Percentiles rank a stretch among this genome's conserved stretches.
Evolutionary conservation across 2,113 vertebrate species (phyloP).

Genomic region (Lampris incognitus): DNA sequence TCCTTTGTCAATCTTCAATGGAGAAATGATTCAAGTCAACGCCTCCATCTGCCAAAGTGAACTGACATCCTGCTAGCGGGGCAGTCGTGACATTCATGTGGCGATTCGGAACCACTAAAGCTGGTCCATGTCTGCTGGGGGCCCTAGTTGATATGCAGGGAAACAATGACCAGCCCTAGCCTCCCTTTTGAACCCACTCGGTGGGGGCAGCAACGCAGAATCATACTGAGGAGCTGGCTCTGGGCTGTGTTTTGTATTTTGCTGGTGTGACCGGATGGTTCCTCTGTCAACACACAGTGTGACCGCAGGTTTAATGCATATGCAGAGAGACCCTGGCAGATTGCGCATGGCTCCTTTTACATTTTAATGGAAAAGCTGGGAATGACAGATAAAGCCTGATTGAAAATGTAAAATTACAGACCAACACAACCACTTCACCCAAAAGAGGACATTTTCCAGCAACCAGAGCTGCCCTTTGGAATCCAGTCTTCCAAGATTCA

Average conservation of each 20-base stretch:
- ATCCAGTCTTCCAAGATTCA: constrained; percentile 41
- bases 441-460: constrained; percentile 39
- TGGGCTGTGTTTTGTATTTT: not conserved
- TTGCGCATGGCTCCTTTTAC: constrained; percentile 49
- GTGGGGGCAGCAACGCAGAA: constrained; percentile 50
- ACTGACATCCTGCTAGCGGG: constrained; percentile 41
- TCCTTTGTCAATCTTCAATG: constrained; percentile 43
- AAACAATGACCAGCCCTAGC: constrained; percentile 49
- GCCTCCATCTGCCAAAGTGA: constrained; percentile 50
- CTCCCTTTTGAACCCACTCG: constrained; percentile 62
- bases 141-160: constrained; percentile 54
- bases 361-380: constrained; percentile 65
- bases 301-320: constrained; percentile 47
- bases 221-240: constrained; percentile 51
- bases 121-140: constrained; percentile 21
- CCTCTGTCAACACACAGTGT: constrained; percentile 37
- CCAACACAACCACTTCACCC: constrained; percentile 21
- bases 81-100: constrained; percentile 31
- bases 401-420: constrained; percentile 25
- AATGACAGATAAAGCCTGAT: constrained; percentile 54
- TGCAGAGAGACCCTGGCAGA: constrained; percentile 38
- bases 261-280: constrained; percentile 5
- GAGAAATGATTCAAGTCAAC: constrained; percentile 25
- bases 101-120: constrained; percentile 54
- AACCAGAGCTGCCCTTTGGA: constrained; percentile 29